Evolutionary conservation across 2,888 invertebrate species (phyloP), one percentile per base, ranked within the genome.

Genomic region (Andricus curvator): DNA sequence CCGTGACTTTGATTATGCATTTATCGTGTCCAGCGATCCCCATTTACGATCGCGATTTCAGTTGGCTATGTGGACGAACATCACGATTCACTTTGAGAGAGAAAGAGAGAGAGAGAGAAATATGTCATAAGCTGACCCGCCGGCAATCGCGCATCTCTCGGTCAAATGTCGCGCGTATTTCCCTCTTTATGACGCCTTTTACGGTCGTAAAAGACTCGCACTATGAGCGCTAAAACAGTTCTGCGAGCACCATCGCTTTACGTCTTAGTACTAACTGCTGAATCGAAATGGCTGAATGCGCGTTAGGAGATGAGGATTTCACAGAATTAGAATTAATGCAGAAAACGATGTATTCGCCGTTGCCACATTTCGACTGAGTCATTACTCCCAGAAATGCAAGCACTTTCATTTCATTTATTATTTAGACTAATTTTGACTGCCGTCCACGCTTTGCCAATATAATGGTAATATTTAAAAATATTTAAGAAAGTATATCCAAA

Each of bases 151-250:
- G 33, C 74, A 74, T 74, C 56, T 74, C 56, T 74, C 56, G 88
- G 87, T 87, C 88, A 86, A 88, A 86, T 87, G 86, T 85, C 87
- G 81, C 83, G 78, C 84, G 84, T 87, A 84, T 85, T 85, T 87
- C 84, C 85, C 80, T 84, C 85, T 89, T 89, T 88, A 89, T 86
- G 88, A 87, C 82, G 83, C 81, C 84, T 86, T 86, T 74, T 86
- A 88, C 86, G 87, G 86, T 84, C 88, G 83, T 86, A 85, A 87
- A 85, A 83, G 85, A 83, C 82, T 64, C 81, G 81, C 79, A 80
- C 78, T 83, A 84, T 77, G 84, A 84, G 77, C 82, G 76, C 64
- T 85, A 83, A 85, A 85, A 82, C 82, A 78, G 81, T 82, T 82
- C 56, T 44, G 68, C 68, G 44, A 74, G 56, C n/a, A 74, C 56